phyloP scores from a whole-genome alignment of 2,888 invertebrate genomes.

The Tetramorium bicarinatum region DNA sequence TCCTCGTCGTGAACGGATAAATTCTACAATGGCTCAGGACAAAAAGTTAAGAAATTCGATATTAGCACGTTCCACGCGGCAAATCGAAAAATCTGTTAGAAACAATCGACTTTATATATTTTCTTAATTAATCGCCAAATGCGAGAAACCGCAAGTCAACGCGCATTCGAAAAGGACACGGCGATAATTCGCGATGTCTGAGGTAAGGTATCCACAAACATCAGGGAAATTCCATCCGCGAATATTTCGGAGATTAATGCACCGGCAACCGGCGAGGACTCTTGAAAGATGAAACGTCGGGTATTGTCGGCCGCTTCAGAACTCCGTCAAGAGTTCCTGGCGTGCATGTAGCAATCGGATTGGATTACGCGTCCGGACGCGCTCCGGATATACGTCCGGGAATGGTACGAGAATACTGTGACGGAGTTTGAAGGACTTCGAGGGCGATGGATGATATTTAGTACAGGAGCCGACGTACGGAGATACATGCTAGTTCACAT shows the following conservation, averaged over 20 bases:
- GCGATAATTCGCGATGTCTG: conserved; percentile 11
- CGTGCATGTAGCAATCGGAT: conserved; percentile 73
- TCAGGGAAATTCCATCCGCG: conserved; percentile 32
- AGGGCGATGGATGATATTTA: conserved; percentile 65
- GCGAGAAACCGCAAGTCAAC: background rate
- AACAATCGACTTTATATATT: background rate
- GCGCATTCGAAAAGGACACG: background rate
- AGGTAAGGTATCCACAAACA: background rate
- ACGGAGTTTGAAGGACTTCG: conserved; percentile 72
- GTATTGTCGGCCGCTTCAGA: conserved; percentile 70
- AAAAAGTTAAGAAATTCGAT: background rate
- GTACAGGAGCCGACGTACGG: conserved; percentile 36
- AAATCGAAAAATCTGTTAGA: background rate
- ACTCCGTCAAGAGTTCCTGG: conserved; percentile 73
- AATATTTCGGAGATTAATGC: conserved; percentile 49
- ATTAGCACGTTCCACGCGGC: background rate
- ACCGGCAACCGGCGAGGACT: conserved; percentile 53
- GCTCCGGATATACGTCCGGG: conserved; percentile 62
- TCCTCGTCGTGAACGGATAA: background rate
- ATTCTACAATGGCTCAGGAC: background rate
- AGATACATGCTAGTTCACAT: conserved; percentile 10
- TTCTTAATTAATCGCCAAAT: conserved; percentile 1
- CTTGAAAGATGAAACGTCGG: conserved; percentile 69
- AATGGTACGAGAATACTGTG: conserved; percentile 70
- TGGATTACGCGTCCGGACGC: conserved; percentile 68